Percentiles rank a stretch among this genome's conserved stretches.
Conservation (phyloP, 2,113 vertebrate genomes). For the Sturnira hondurensis region DNA sequence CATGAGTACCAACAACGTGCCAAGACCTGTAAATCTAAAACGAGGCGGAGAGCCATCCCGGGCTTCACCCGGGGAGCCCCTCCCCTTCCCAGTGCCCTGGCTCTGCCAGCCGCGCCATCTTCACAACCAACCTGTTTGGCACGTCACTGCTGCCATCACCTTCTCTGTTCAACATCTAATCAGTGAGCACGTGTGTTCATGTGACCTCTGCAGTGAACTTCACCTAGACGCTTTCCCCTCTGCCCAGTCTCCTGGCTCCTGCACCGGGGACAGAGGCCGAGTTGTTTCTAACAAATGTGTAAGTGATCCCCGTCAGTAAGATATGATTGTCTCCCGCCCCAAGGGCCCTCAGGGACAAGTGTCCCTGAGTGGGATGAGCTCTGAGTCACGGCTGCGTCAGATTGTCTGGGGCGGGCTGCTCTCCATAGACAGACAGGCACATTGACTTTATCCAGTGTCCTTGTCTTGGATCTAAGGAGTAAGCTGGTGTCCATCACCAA, state of each 20-base stretch:
- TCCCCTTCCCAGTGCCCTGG: not conserved
- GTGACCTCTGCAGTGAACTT: not conserved
- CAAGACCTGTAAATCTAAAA: not conserved
- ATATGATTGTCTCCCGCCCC: not conserved
- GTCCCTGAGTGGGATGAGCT: not conserved
- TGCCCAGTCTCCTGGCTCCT: not conserved
- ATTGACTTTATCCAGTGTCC: not conserved
- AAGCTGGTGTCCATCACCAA: not conserved
- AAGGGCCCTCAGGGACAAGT: not conserved
- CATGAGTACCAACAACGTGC: not conserved
- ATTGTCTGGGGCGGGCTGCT: not conserved
- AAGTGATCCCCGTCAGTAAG: not conserved
- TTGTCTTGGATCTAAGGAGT: not conserved
- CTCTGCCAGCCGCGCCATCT: not conserved
- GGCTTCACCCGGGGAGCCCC: not conserved
- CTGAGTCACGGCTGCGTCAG: not conserved
- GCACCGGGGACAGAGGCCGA: not conserved
- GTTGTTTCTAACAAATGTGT: not conserved
- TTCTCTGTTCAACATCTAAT: not conserved
- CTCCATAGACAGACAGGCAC: not conserved
- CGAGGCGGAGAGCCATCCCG: not conserved
- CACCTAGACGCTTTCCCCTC: not conserved
- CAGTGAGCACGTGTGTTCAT: not conserved
- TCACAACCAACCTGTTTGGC: not conserved
- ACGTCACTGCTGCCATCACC: not conserved